phyloP scores from a whole-genome alignment of 2,888 invertebrate species.

The Scaptomyza polygonia region DNA sequence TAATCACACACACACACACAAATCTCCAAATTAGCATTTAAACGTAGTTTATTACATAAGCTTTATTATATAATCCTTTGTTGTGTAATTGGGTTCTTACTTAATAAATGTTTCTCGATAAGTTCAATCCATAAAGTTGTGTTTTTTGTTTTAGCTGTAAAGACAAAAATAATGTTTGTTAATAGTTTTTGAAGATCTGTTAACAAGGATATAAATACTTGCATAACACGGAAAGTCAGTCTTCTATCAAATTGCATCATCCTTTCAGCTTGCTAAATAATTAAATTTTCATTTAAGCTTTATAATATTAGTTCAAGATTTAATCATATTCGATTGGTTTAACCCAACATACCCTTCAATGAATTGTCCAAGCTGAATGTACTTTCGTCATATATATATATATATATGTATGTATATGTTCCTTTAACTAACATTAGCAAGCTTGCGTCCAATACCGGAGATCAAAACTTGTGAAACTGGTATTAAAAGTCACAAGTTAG shows the following conservation, averaged over 20 bases:
- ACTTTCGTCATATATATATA: neutral
- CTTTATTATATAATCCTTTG: constrained; percentile 37
- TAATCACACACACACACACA: constrained; percentile 26
- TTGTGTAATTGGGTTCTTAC: constrained; percentile 30
- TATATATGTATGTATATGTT: neutral
- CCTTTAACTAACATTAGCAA: constrained; percentile 81
- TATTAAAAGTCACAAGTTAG: constrained; percentile 85
- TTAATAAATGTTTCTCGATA: constrained; percentile 60
- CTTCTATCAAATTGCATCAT: neutral
- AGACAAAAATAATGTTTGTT: neutral
- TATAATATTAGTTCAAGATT: neutral
- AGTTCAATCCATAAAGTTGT: constrained; percentile 6
- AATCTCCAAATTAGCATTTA: constrained; percentile 50
- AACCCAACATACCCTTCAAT: constrained; percentile 1
- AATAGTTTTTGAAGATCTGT: neutral
- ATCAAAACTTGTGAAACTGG: constrained; percentile 85
- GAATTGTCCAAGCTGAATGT: neutral
- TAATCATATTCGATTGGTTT: neutral
- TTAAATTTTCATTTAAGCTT: neutral
- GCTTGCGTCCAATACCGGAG: constrained; percentile 85
- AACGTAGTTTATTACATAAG: constrained; percentile 42
- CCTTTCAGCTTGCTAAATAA: neutral
- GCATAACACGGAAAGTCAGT: no score
- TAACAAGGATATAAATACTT: no score
- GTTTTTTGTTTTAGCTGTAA: constrained; percentile 7